Evolutionary conservation across 2,113 vertebrate species (phyloP).

Genomic region (Xiphias gladius): DNA sequence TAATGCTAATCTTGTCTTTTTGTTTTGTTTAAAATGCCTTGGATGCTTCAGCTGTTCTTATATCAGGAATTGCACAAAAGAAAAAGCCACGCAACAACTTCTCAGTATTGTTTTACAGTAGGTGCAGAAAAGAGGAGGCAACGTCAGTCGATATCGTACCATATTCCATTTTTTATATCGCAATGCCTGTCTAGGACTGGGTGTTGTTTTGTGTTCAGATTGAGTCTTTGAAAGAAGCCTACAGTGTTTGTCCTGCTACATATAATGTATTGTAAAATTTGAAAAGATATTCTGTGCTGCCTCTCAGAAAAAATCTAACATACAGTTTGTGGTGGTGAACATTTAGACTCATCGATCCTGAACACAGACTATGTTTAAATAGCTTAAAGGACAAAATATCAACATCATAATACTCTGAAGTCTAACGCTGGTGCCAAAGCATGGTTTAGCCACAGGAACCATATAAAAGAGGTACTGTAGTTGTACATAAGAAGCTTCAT

Average conservation of each 20-base stretch:
- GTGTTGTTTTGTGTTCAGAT: constrained; percentile 22
- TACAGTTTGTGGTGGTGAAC: constrained; percentile 14
- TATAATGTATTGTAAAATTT: constrained; percentile 14
- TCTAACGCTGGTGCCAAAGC: constrained; percentile 63
- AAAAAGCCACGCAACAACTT: constrained; percentile 27
- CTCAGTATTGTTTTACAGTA: constrained; percentile 23
- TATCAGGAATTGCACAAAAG: constrained; percentile 54
- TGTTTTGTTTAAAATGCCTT: constrained; percentile 39
- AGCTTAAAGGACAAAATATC: constrained; percentile 24
- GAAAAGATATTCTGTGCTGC: constrained; percentile 27
- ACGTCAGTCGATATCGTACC: constrained; percentile 19
- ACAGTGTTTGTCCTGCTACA: constrained; percentile 28
- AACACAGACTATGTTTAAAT: constrained; percentile 23
- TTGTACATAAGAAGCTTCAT: constrained; percentile 65
- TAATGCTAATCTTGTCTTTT: constrained; percentile 48
- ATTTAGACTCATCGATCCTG: constrained; percentile 8
- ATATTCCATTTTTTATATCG: constrained; percentile 30
- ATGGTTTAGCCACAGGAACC: constrained; percentile 53
- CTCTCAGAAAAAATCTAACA: constrained; percentile 27
- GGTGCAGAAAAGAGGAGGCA: constrained; percentile 17
- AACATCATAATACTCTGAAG: constrained; percentile 27
- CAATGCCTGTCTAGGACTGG: constrained; percentile 35
- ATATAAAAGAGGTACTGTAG: constrained; percentile 64
- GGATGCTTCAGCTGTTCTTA: constrained; percentile 48
- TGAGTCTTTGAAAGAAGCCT: constrained; percentile 28